Percentiles rank a stretch among this genome's conserved stretches.
phyloP scores from a whole-genome alignment of 1,140 invertebrate species.

The Aradophagus sp. region DNA sequence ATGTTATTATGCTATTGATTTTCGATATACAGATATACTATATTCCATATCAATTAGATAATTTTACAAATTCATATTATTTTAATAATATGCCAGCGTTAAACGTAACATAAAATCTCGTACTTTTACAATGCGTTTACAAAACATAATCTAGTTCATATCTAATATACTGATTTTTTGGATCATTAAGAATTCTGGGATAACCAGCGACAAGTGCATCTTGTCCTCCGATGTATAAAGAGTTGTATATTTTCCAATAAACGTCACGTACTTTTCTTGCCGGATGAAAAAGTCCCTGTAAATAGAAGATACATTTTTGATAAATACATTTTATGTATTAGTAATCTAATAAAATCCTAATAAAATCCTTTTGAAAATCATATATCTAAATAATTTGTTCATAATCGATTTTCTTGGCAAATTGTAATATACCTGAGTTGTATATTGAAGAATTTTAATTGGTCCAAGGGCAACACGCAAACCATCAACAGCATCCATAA shows the following conservation, averaged over 20 bases:
- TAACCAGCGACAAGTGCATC: conserved; percentile 98
- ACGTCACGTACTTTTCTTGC: conserved; percentile 99
- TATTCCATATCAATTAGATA: too few relatives aligned
- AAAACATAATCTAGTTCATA: conserved; percentile 98
- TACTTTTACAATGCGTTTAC: conserved; percentile 78
- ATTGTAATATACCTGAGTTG: conserved; percentile 84
- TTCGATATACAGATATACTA: too few relatives aligned
- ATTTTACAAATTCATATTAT: too few relatives aligned
- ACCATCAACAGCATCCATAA: conserved; percentile 99
- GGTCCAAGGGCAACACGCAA: conserved; percentile 96
- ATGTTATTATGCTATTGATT: too few relatives aligned
- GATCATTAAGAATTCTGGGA: conserved; percentile 94
- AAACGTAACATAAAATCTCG: too few relatives aligned
- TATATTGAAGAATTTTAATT: conserved; percentile 96
- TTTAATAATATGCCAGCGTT: too few relatives aligned
- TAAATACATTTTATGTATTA: too few relatives aligned
- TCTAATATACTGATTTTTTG: conserved; percentile 95
- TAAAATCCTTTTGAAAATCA: too few relatives aligned
- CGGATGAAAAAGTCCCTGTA: conserved; percentile 96
- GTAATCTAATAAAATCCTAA: too few relatives aligned
- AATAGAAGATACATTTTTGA: too few relatives aligned
- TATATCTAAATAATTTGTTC: too few relatives aligned
- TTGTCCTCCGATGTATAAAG: conserved; percentile 98
- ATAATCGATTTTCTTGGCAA: too few relatives aligned
- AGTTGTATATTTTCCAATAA: conserved; percentile 99